Percentiles rank a stretch among this genome's conserved stretches.
phyloP scores from a whole-genome alignment of 2,113 vertebrate species.

The Pluvianellus socialis region DNA sequence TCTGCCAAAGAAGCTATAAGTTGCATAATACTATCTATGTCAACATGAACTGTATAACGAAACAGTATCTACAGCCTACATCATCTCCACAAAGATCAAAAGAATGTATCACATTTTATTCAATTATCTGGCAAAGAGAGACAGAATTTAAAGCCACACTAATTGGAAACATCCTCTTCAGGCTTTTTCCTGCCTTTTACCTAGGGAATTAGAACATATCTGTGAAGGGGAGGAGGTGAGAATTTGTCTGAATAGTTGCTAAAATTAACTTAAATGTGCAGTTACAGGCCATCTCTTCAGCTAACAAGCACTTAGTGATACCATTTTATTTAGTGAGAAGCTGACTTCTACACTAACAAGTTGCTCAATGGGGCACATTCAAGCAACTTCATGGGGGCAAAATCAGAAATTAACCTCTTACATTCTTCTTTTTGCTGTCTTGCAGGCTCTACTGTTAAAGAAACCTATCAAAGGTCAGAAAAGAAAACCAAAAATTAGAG shows the following conservation, averaged over 20 bases:
- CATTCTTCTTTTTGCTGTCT: not conserved
- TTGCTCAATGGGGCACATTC: not conserved
- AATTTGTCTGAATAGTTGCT: conserved; percentile 49
- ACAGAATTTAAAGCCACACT: conserved; percentile 15
- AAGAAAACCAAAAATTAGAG: not conserved
- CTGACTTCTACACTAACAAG: not conserved
- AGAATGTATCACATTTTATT: conserved; percentile 17
- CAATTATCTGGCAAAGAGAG: conserved; percentile 9
- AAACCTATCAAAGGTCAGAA: not conserved
- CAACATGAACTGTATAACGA: not conserved
- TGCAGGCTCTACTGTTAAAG: not conserved
- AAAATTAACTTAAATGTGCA: conserved; percentile 52
- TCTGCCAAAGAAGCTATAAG: not conserved
- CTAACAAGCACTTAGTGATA: conserved; percentile 25
- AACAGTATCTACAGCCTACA: conserved; percentile 36
- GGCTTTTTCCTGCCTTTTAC: conserved; percentile 6
- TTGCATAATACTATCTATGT: not conserved
- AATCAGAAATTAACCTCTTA: not conserved
- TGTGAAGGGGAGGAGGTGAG: conserved; percentile 22
- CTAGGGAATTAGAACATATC: conserved; percentile 24
- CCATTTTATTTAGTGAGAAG: conserved; percentile 11
- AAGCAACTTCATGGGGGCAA: not conserved
- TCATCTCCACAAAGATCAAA: conserved; percentile 29
- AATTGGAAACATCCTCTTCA: conserved; percentile 35
- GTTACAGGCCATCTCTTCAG: conserved; percentile 37